Base-by-base conservation (phyloP, 1,140 invertebrate genomes). In the Anastatus disparis region DNA sequence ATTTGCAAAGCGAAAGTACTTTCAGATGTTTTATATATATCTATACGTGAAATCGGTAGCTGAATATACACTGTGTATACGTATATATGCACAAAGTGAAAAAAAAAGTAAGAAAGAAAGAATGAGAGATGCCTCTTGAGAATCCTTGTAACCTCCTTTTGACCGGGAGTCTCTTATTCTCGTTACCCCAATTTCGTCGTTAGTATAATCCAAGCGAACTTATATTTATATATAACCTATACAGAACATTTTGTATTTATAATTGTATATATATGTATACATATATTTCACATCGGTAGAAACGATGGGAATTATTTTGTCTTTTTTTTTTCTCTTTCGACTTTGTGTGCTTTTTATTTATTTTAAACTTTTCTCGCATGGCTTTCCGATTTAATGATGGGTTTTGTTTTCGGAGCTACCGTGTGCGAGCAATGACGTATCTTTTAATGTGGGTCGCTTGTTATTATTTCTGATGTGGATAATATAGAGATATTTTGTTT, bases 61-160 rank as follows among this genome's bases (percentile, higher is more conserved):
- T 29, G 24, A 15, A 10, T 15, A 1, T 20, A n/a, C n/a, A n/a
- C n/a, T n/a, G 13, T 26, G n/a, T 1, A n/a, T n/a, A 9, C 20
- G 13, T 42, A 31, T 24, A 7, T 15, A 10, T 0, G n/a, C 15
- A 24, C 4, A 6, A 9, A 50, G 63, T 40, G 63, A 55, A 66
- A 55, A 55, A 46, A 29, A 46, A 55, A 65, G 50, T 22, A 29
- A 2, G 29, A 24, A 22, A n/a, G 35, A 22, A 42, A 42, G 31
- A 53, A 48, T 26, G 13, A 66, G 27, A 12, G n/a, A n/a, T n/a
- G 12, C 17, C 26, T n/a, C 22, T 15, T 24, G 66, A 38, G 64
- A 55, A 55, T 55, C 24, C n/a, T n/a, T 40, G 55, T 27, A 53
- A 52, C 66, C 66, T 68, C 56, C 31, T 59, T 68, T 68, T 61